A percentile compares a stretch with the other conserved stretches of the same genome.
phyloP scores from a whole-genome alignment of 2,797 vertebrate genomes.

The Diceros bicornis region DNA sequence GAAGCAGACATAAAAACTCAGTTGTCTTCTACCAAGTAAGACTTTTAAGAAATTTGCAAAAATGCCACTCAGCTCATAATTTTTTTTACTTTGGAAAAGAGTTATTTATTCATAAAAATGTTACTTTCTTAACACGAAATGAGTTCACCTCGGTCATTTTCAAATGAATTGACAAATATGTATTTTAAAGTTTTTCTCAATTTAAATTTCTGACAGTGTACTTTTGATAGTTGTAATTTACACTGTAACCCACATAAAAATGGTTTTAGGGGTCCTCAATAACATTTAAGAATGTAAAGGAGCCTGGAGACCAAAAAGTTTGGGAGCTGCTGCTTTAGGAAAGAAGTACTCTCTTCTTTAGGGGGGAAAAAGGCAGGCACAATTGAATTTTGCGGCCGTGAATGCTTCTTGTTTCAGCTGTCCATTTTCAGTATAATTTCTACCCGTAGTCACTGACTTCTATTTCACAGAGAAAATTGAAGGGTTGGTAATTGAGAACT shows the following conservation, averaged over 20 bases:
- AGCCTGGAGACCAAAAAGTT: background rate
- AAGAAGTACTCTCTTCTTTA: background rate
- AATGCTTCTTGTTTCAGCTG: background rate
- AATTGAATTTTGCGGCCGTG: background rate
- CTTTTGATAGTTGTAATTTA: background rate
- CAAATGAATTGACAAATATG: background rate
- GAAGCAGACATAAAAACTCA: background rate
- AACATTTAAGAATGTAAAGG: background rate
- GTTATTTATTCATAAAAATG: background rate
- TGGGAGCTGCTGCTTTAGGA: background rate
- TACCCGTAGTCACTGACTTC: background rate
- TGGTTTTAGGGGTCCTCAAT: background rate
- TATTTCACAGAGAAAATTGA: background rate
- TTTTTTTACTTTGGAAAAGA: background rate
- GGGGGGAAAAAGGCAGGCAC: background rate
- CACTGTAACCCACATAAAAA: background rate
- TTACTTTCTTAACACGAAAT: background rate
- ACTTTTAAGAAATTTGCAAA: slow-evolving; percentile 31
- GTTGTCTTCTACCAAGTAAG: background rate
- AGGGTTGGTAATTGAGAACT: background rate
- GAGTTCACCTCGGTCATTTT: background rate
- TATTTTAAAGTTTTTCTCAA: background rate
- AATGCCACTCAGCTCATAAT: background rate
- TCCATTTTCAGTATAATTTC: background rate
- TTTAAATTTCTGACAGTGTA: background rate